Base-by-base conservation (phyloP, 2,113 vertebrate species). In the Mesembrinibis cayennensis region DNA sequence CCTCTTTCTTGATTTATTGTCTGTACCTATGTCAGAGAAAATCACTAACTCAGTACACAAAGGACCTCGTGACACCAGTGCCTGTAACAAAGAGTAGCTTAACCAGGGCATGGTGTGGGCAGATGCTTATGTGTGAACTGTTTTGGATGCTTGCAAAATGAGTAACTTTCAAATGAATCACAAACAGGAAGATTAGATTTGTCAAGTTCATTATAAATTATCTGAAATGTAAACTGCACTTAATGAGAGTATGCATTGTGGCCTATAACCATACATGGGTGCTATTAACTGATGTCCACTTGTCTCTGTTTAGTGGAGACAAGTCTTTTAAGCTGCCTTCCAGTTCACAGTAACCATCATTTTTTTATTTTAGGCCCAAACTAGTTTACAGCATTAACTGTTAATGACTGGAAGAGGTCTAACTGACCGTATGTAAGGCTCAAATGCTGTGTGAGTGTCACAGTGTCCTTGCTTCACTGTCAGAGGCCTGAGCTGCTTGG, bases 51-150 rank as follows among this genome's bases (percentile, higher is more conserved):
- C 14, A 0, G 56, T 90, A 61, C 80, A 92, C 93, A 91, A 95
- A 92, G 65, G 72, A 82, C 90, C 92, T 93, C 3, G 69, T 97
- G 95, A 95, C 44, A 47, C 29, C 72, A 65, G 79, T 3, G 82
- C 36, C 38, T 55, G 52, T 61, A 92, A 95, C 95, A 97, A 95
- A 86, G 90, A 77, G 44, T 59, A 89, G 82, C 73, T 92, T 89
- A 92, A 95, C 84, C 72, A 90, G 61, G 50, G 63, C 69, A 52
- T 14, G 30, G 79, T 20, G 76, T 96, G 90, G 88, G 88, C 63
- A 90, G 90, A 96, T 81, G 67, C 63, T 95, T 88, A 66, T 83
- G 55, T 55, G 44, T 44, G 86, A 83, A 55, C 88, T 92, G 16
- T 12, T 87, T 82, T 23, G 79, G 47, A 82, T 94, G 73, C 65